phyloP scores from a whole-genome alignment of 2,797 vertebrate genomes.

The Scolopax bukidnonensis region DNA sequence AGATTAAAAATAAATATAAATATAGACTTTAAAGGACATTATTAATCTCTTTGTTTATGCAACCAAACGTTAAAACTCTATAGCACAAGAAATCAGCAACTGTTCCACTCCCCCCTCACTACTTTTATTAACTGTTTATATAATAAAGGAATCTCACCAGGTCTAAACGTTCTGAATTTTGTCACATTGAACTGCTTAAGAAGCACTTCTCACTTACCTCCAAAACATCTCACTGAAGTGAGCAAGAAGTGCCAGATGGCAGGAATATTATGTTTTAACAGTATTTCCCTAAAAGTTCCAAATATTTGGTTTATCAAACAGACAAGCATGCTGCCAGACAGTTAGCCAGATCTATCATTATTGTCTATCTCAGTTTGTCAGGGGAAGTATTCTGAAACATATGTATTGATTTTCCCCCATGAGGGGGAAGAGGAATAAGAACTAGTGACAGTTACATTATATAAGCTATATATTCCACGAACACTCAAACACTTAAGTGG shows the following conservation, averaged over 20 bases:
- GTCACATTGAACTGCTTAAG: not conserved
- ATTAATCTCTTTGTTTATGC: not conserved
- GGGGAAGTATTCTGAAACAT: not conserved
- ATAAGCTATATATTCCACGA: not conserved
- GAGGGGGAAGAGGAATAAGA: not conserved
- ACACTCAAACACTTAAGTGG: not conserved
- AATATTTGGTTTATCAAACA: not conserved
- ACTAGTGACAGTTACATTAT: not conserved
- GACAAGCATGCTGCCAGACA: not conserved
- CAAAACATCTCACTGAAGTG: not conserved
- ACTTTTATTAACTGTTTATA: not conserved
- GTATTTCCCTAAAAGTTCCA: not conserved
- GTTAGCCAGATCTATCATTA: not conserved
- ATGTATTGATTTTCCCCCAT: not conserved
- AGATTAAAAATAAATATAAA: not conserved
- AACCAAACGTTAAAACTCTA: not conserved
- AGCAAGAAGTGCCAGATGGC: not conserved
- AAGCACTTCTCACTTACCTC: not conserved
- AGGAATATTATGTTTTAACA: not conserved
- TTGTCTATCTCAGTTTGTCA: not conserved
- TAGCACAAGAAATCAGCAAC: not conserved
- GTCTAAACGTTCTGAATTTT: not conserved
- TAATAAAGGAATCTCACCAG: not conserved
- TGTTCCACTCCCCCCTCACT: accelerated
- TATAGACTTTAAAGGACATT: not conserved